These are phyloP conservation scores for Camponotus vicinus DNA, from an alignment of 1,140 invertebrate species.

Conservation along the genomic window DNA sequence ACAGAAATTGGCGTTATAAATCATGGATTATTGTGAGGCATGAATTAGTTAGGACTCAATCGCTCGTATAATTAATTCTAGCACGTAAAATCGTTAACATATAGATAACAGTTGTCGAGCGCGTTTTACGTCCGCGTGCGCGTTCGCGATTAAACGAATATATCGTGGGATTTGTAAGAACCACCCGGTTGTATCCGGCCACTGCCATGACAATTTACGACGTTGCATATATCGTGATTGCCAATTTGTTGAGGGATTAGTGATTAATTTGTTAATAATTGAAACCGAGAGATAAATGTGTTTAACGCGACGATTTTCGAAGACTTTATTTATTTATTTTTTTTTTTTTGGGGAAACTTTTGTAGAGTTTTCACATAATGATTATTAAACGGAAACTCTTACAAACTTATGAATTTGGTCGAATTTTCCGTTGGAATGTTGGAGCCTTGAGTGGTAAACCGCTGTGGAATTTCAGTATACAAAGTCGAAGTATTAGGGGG, in stretches of 20 bases:
- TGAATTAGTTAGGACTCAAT: slow-evolving; percentile 56
- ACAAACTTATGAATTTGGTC: neutral
- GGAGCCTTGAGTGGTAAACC: slow-evolving; percentile 4
- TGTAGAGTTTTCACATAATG: too few species aligned
- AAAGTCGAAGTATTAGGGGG: slow-evolving; percentile 6
- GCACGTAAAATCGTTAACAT: slow-evolving; percentile 45
- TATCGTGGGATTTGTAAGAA: slow-evolving; percentile 56
- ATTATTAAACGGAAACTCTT: neutral
- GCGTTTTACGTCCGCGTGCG: slow-evolving; percentile 21
- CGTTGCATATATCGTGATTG: slow-evolving; percentile 5
- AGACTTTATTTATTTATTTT: neutral
- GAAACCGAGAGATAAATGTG: neutral
- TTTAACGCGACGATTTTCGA: neutral
- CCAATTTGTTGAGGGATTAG: slow-evolving; percentile 42
- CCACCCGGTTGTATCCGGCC: slow-evolving; percentile 32
- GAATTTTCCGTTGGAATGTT: slow-evolving; percentile 37
- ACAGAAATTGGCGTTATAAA: slow-evolving; percentile 17
- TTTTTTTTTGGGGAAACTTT: neutral
- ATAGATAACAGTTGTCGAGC: slow-evolving; percentile 50
- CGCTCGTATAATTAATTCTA: slow-evolving; percentile 52
- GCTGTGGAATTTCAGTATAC: slow-evolving; percentile 27
- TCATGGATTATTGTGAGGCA: slow-evolving; percentile 11
- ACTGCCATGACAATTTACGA: slow-evolving; percentile 36
- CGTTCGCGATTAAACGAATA: slow-evolving; percentile 50
- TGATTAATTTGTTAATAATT: slow-evolving; percentile 34